These are phyloP conservation scores for Eurystomus glaucurus DNA, from an alignment of 2,797 vertebrate genomes.

Conservation along the genomic window DNA sequence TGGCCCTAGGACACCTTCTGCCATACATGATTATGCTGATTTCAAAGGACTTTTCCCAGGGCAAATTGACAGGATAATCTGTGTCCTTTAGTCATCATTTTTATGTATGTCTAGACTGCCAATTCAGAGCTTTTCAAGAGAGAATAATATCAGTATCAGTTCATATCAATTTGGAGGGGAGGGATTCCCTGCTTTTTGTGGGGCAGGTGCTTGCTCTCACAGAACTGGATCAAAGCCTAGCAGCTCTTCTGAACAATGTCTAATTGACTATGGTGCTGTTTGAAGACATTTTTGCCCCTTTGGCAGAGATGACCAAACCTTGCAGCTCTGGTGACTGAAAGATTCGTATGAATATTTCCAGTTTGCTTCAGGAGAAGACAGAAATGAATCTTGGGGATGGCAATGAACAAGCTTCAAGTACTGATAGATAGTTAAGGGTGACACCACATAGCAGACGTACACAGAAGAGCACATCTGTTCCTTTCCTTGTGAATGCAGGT, in stretches of 20 bases:
- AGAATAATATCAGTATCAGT: accelerated
- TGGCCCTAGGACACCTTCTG: not conserved
- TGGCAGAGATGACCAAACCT: not conserved
- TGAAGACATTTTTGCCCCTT: not conserved
- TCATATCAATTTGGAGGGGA: not conserved
- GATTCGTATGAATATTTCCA: not conserved
- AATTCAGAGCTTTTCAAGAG: not conserved
- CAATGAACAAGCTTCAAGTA: not conserved
- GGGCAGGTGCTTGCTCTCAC: not conserved
- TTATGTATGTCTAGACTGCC: not conserved
- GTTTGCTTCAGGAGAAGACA: not conserved
- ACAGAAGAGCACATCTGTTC: not conserved
- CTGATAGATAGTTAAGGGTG: not conserved
- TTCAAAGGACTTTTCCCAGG: not conserved
- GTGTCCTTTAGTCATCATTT: not conserved
- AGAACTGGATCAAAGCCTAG: not conserved
- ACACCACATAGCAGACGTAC: accelerated
- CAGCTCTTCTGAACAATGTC: not conserved
- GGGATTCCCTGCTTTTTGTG: not conserved
- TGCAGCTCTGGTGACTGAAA: not conserved
- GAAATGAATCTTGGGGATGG: not conserved
- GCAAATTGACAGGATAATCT: not conserved
- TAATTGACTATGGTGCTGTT: not conserved
- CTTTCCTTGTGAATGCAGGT: not conserved
- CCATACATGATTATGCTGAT: not conserved